Conservation (phyloP, 2,797 vertebrate genomes). For the Alcedo quadribrachys region DNA sequence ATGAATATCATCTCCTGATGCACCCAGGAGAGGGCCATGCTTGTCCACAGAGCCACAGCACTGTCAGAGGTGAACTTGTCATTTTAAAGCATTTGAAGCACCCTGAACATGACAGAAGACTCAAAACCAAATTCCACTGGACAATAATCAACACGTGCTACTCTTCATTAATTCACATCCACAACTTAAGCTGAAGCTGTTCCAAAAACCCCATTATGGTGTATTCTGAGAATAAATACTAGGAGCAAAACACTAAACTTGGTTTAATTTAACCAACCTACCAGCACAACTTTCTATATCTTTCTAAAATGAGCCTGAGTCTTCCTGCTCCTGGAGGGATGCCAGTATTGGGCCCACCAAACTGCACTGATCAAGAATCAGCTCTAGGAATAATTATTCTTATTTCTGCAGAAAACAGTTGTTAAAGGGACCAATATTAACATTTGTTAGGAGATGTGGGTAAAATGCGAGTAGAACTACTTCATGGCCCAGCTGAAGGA, state of each 20-base stretch:
- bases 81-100: conserved; percentile 19
- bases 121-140: not conserved
- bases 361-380: not conserved
- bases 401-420: not conserved
- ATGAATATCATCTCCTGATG: not conserved
- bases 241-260: not conserved
- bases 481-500: not conserved
- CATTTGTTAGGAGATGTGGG: not conserved
- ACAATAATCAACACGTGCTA: not conserved
- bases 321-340: not conserved
- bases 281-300: not conserved
- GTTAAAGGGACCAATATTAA: not conserved
- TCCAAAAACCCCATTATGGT: not conserved
- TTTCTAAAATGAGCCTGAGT: not conserved
- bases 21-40: not conserved
- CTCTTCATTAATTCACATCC: conserved; percentile 26
- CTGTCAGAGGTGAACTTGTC: not conserved
- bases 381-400: not conserved
- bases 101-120: not conserved
- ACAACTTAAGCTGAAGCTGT: not conserved
- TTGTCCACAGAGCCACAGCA: not conserved
- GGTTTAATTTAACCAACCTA: conserved; percentile 2
- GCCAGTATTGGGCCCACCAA: not conserved
- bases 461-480: not conserved
- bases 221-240: conserved; percentile 1